Evolutionary conservation across 2,888 invertebrate genomes (phyloP).

Genomic region (Polylopha cassiicola): DNA sequence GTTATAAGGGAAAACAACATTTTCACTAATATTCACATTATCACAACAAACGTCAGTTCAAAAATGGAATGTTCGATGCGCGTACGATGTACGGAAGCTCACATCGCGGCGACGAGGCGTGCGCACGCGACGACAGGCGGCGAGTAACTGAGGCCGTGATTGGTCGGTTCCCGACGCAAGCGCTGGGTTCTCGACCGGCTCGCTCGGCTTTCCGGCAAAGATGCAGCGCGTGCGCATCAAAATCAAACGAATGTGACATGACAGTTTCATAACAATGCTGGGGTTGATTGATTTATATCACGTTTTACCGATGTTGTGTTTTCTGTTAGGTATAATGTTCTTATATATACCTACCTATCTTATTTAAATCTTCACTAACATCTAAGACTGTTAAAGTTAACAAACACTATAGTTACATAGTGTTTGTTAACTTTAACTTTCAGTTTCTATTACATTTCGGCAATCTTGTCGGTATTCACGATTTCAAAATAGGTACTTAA

Average conservation of each 20-base stretch:
- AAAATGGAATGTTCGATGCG: constrained; percentile 36
- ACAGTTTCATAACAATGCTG: no score
- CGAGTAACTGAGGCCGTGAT: constrained; percentile 52
- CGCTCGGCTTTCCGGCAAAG: constrained; percentile 33
- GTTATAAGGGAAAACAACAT: constrained; percentile 50
- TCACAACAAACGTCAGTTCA: constrained; percentile 36
- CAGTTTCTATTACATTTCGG: no score
- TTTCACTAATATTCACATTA: constrained; percentile 59
- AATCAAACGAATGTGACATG: constrained; percentile 29
- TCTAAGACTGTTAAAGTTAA: no score
- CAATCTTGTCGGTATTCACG: no score
- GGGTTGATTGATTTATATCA: no score
- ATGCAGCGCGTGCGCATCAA: constrained; percentile 50
- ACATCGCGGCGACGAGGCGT: constrained; percentile 43
- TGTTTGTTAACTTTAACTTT: no score
- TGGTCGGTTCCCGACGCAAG: constrained; percentile 36
- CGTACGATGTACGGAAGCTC: constrained; percentile 31
- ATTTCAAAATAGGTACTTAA: no score
- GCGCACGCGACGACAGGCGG: constrained; percentile 39
- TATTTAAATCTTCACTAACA: no score
- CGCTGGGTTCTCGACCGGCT: constrained; percentile 26
- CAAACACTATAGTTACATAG: no score
- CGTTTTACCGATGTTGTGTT: no score
- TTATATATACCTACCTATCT: no score
- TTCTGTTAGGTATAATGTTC: no score